Evolutionary conservation across 2,888 invertebrate genomes (phyloP).

Genomic region (Cephus rjabovi): DNA sequence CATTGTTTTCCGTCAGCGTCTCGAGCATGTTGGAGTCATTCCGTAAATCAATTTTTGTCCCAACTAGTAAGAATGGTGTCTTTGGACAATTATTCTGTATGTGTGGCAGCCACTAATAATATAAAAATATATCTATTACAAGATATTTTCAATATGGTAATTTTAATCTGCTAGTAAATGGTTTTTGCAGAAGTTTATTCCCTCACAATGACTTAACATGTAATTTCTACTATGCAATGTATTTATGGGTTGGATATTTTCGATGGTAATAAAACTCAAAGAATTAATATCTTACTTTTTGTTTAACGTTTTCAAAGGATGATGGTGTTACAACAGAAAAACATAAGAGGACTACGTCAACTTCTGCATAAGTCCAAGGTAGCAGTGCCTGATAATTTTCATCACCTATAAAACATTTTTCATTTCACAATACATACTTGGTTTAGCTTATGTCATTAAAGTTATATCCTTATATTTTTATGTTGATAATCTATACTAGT

Average conservation of each 20-base stretch:
- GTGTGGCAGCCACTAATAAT: slow-evolving; percentile 96
- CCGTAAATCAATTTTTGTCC: slow-evolving; percentile 97
- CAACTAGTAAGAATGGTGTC: slow-evolving; percentile 97
- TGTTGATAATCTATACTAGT: not conserved
- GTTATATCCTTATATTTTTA: not conserved
- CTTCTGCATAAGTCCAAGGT: slow-evolving; percentile 97
- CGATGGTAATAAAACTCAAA: not conserved
- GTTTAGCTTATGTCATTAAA: slow-evolving; percentile 9
- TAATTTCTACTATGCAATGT: not conserved
- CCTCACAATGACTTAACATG: not conserved
- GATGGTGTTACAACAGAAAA: slow-evolving; percentile 99
- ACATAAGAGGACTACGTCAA: slow-evolving; percentile 99
- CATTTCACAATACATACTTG: not conserved
- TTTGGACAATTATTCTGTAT: slow-evolving; percentile 99
- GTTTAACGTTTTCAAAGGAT: slow-evolving; percentile 99
- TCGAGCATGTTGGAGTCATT: slow-evolving; percentile 96
- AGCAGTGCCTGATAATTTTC: slow-evolving; percentile 98
- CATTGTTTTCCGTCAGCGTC: slow-evolving; percentile 98
- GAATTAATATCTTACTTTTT: slow-evolving; percentile 77
- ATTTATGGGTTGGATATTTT: not conserved
- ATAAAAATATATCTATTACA: slow-evolving; percentile 11
- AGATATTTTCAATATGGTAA: not conserved
- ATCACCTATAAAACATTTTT: slow-evolving; percentile 74
- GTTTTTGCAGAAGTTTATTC: not conserved
- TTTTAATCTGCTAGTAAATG: not conserved